A percentile compares a stretch with the other conserved stretches of the same genome.
Evolutionary conservation across 1,140 invertebrate genomes (phyloP).

Genomic region (Drosophila varians): DNA sequence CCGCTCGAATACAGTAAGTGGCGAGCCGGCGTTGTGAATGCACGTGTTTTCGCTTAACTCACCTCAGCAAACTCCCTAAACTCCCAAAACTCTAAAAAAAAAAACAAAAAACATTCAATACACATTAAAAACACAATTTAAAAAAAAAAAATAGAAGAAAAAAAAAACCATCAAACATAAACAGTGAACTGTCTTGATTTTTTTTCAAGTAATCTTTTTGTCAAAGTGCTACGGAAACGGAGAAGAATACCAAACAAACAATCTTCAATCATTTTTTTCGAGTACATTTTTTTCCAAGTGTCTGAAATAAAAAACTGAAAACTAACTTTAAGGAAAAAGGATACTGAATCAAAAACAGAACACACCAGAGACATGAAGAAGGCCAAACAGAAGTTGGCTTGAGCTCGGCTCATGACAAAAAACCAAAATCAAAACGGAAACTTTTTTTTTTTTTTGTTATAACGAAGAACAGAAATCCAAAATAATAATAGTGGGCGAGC

Average conservation of each 20-base stretch:
- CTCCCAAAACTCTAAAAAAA: not conserved
- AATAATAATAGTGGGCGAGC: constrained; percentile 31
- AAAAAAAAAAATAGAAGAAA: not conserved
- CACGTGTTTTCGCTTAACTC: constrained; percentile 79
- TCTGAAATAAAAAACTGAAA: constrained; percentile 12
- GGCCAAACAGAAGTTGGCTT: constrained; percentile 41
- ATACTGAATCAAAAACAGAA: not conserved
- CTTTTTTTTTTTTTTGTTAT: constrained; percentile 24
- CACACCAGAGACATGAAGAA: constrained; percentile 48
- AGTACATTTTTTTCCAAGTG: constrained; percentile 49
- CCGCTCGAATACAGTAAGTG: constrained; percentile 83
- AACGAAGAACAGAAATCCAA: not conserved
- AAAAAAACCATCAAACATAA: constrained; percentile 3
- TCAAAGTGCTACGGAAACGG: constrained; percentile 31
- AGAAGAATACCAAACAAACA: constrained; percentile 4
- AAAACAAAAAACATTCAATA: not conserved
- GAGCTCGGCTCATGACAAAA: constrained; percentile 47
- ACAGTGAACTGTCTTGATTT: constrained; percentile 14
- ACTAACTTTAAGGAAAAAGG: constrained; percentile 6
- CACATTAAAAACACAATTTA: not conserved
- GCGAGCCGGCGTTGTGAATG: constrained; percentile 83
- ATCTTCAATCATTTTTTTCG: constrained; percentile 24
- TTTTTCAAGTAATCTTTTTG: constrained; percentile 58
- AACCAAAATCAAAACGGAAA: constrained; percentile 25
- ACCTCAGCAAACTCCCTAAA: constrained; percentile 31